phyloP scores from a whole-genome alignment of 2,888 invertebrate species.

The Ophion obscuratus region DNA sequence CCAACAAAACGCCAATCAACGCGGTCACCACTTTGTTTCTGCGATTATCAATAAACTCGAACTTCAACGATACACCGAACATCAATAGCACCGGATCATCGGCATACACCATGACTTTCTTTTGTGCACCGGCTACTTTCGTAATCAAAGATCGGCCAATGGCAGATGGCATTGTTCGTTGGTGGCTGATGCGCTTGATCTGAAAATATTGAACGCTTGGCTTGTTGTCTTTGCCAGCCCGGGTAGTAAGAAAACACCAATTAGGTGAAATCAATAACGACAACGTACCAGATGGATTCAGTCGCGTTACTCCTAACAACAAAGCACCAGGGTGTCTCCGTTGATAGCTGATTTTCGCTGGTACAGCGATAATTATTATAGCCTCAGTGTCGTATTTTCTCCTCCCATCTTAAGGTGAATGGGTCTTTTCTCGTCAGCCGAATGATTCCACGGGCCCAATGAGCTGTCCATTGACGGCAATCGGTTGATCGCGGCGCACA shows the following conservation, averaged over 20 bases:
- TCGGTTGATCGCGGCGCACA: conserved; percentile 63
- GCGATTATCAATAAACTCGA: not conserved
- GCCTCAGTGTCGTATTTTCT: conserved; percentile 17
- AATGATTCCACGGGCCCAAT: conserved; percentile 12
- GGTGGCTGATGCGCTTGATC: too few species aligned
- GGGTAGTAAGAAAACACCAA: not conserved
- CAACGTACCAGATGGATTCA: not conserved
- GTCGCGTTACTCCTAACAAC: not conserved
- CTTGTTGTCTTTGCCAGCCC: too few species aligned
- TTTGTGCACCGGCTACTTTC: too few species aligned
- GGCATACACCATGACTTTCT: too few species aligned
- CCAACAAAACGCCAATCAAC: not conserved
- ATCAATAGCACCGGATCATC: too few species aligned
- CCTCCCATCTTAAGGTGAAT: conserved; percentile 13
- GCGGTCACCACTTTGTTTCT: not conserved
- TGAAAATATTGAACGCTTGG: too few species aligned
- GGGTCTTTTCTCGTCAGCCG: conserved; percentile 29
- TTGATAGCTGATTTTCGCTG: conserved; percentile 22
- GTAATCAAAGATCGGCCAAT: too few species aligned
- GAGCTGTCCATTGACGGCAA: conserved; percentile 48
- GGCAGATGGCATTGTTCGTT: too few species aligned
- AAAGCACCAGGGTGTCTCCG: not conserved
- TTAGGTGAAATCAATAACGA: not conserved
- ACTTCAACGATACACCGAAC: too few species aligned
- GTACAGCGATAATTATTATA: conserved; percentile 43